These are phyloP conservation scores for Cataglyphis livida DNA, from an alignment of 2,888 invertebrate species.

Conservation along the genomic window DNA sequence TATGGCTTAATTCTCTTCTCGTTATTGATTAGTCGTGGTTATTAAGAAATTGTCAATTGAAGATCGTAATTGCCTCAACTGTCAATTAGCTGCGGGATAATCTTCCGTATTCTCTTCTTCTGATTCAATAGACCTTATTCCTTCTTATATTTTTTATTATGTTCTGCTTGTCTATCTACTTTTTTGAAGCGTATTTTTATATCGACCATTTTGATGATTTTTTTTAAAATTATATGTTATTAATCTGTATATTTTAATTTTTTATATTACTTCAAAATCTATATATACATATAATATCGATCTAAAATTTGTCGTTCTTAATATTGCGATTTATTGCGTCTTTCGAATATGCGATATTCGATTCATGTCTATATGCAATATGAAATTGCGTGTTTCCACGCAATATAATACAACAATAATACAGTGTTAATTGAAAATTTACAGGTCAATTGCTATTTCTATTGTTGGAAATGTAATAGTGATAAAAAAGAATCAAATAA, in stretches of 20 bases:
- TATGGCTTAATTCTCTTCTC: constrained; percentile 34
- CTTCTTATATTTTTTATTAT: not conserved
- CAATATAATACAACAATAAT: constrained; percentile 53
- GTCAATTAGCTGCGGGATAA: constrained; percentile 47
- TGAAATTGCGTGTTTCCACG: constrained; percentile 37
- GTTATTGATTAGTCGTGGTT: constrained; percentile 59
- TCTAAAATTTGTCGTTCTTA: not conserved
- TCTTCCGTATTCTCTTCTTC: constrained; percentile 10
- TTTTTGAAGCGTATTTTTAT: not conserved
- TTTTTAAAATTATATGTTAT: not conserved
- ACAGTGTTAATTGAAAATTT: constrained; percentile 55
- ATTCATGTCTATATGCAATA: not conserved
- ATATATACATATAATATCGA: not conserved
- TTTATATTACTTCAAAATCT: not conserved
- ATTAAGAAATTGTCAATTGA: constrained; percentile 65
- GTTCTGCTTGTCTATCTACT: not conserved
- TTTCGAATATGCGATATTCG: not conserved
- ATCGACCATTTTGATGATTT: not conserved
- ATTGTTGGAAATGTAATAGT: constrained; percentile 44
- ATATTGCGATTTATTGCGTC: not conserved
- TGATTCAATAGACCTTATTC: constrained; percentile 9
- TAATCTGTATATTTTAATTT: not conserved
- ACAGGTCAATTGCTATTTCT: constrained; percentile 58
- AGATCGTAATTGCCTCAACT: constrained; percentile 67
- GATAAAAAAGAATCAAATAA: constrained; percentile 17